Percentiles rank a stretch among this genome's conserved stretches.
Conservation (phyloP, 2,888 invertebrate genomes). For the Uropetala carovei region DNA sequence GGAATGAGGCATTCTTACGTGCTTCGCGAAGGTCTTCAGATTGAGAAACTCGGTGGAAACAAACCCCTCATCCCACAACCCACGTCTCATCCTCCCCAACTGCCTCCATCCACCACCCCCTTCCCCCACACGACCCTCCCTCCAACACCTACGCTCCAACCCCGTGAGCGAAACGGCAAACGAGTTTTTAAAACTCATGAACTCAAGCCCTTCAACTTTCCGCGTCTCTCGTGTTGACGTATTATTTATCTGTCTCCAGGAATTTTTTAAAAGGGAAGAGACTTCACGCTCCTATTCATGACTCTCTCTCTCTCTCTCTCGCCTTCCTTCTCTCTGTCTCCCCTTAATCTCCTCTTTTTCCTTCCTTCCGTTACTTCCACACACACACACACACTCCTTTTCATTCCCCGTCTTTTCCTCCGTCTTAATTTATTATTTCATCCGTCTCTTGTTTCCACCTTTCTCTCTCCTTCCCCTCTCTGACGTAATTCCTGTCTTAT, state of each 20-base stretch:
- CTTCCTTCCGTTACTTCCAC: background rate
- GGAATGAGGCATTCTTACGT: conserved; percentile 53
- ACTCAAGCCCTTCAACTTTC: conserved; percentile 21
- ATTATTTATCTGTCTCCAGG: conserved; percentile 38
- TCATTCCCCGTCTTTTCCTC: background rate
- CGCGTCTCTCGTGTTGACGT: conserved; percentile 45
- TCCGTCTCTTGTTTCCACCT: too few species aligned
- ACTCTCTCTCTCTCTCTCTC: background rate
- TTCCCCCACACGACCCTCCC: background rate
- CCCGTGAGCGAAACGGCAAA: conserved; percentile 11
- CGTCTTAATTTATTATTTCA: background rate
- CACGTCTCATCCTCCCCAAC: too few species aligned
- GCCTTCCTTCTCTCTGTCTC: background rate
- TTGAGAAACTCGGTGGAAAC: conserved; percentile 17
- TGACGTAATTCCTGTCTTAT: too few species aligned
- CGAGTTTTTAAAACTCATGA: conserved; percentile 63
- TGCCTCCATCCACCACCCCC: background rate
- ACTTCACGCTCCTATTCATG: conserved; percentile 5
- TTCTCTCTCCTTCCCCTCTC: too few species aligned
- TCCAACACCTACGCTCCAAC: background rate
- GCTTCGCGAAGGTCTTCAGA: conserved; percentile 37
- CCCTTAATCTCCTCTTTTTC: background rate
- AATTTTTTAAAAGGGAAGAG: conserved; percentile 29
- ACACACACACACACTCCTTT: too few species aligned
- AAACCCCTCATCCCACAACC: background rate